Percentiles rank a stretch among this genome's conserved stretches.
phyloP scores from a whole-genome alignment of 1,140 invertebrate species.

The Trichonephila inaurata region DNA sequence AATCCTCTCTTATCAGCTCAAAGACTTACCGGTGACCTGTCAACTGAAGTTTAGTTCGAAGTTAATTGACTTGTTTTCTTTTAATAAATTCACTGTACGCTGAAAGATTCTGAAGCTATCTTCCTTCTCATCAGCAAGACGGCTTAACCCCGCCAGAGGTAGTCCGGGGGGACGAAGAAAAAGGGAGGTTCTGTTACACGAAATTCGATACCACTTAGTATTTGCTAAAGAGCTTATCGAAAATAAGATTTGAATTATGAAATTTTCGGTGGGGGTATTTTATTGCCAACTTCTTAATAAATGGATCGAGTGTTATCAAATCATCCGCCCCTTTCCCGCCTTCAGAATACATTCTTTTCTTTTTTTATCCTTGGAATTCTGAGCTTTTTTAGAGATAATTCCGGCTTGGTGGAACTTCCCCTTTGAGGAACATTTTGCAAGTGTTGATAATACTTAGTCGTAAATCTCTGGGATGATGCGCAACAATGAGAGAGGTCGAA shows the following conservation, averaged over 20 bases:
- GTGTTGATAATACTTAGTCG: not conserved
- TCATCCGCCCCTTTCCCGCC: conserved; percentile 15
- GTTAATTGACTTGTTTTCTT: conserved; percentile 74
- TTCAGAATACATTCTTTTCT: not conserved
- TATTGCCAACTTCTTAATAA: not conserved
- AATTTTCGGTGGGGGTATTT: conserved; percentile 31
- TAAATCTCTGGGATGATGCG: not conserved
- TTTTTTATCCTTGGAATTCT: not conserved
- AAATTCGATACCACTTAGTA: conserved; percentile 41
- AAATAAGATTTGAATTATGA: conserved; percentile 58
- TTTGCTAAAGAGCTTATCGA: conserved; percentile 53
- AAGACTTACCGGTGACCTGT: conserved; percentile 23
- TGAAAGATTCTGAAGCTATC: conserved; percentile 37
- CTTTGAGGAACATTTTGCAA: not conserved
- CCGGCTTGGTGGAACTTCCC: not conserved
- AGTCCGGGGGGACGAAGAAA: not conserved
- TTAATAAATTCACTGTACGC: conserved; percentile 65
- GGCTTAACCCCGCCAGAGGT: not conserved
- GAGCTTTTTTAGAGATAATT: conserved; percentile 15
- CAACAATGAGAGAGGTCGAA: not conserved
- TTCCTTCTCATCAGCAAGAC: conserved; percentile 1
- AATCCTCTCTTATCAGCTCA: conserved; percentile 27
- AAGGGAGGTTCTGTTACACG: not conserved
- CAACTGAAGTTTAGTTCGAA: conserved; percentile 54
- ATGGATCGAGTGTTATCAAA: conserved; percentile 22